Conservation (phyloP, 2,888 invertebrate species). For the Caenorhabditis sulstoni region DNA sequence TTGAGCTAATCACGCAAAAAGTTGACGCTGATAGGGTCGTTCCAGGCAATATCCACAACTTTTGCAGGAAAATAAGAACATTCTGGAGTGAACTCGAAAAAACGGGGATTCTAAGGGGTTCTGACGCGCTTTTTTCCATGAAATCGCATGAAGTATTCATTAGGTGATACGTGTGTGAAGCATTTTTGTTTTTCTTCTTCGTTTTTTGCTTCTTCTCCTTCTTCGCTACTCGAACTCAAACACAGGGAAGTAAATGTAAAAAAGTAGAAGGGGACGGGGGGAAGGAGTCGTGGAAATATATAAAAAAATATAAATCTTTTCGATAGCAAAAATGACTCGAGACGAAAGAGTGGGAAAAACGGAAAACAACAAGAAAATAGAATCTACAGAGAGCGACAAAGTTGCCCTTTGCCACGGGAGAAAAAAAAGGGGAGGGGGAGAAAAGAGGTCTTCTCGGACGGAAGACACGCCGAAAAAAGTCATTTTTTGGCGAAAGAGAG, state of each 20-base stretch:
- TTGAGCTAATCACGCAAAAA: not conserved
- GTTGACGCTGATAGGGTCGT: no score
- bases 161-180: slow-evolving; percentile 30
- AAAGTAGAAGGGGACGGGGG: not conserved
- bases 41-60: no score
- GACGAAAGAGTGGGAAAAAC: no score
- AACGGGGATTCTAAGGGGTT: slow-evolving; percentile 15
- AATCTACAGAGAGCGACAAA: not conserved
- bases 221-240: no score
- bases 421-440: not conserved
- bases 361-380: not conserved
- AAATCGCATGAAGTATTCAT: slow-evolving; percentile 43
- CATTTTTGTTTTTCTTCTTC: slow-evolving; percentile 14
- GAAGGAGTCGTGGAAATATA: not conserved
- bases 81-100: slow-evolving; percentile 7
- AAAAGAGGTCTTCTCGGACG: not conserved
- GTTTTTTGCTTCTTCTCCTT: not conserved
- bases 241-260: slow-evolving; percentile 1
- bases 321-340: no score
- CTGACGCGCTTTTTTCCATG: slow-evolving; percentile 28
- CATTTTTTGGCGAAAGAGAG: no score
- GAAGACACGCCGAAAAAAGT: no score
- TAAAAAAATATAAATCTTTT: no score
- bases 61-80: slow-evolving; percentile 1
- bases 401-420: slow-evolving; percentile 5